These are phyloP conservation scores for Sander lucioperca DNA, from an alignment of 2,113 vertebrate genomes.

Conservation along the genomic window DNA sequence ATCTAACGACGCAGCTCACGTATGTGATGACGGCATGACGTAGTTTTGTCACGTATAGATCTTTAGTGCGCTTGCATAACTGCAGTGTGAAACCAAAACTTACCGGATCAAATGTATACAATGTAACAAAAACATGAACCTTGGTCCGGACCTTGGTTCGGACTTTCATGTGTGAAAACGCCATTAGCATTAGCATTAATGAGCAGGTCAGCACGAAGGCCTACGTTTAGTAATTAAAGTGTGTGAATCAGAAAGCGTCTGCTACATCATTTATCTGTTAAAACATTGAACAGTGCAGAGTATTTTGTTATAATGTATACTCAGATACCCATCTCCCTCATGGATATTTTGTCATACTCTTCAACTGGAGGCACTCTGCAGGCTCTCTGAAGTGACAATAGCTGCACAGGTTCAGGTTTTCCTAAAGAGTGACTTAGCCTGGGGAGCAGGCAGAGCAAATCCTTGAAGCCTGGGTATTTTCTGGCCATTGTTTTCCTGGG, in stretches of 20 bases:
- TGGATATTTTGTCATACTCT: not conserved
- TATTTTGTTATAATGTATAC: not conserved
- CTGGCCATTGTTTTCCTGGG: constrained; percentile 63
- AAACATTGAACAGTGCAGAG: not conserved
- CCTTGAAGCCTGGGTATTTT: constrained; percentile 47
- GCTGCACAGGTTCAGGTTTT: not conserved
- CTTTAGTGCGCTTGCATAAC: no score
- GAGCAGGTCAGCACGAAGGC: not conserved
- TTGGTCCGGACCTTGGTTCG: no score
- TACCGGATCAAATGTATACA: no score
- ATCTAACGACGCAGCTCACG: no score
- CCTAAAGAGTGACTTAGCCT: constrained; percentile 19
- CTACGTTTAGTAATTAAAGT: not conserved
- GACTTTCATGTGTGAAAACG: no score
- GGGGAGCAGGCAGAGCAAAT: constrained; percentile 34
- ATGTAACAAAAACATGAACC: no score
- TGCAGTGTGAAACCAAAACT: no score
- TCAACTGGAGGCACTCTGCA: not conserved
- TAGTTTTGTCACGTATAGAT: no score
- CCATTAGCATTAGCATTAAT: constrained; percentile 22
- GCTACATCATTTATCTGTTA: not conserved
- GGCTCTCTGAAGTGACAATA: constrained; percentile 26
- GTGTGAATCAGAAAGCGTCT: not conserved
- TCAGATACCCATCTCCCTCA: not conserved
- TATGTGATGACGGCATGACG: no score